Evolutionary conservation across 1,140 invertebrate species (phyloP).

Genomic region (Thaumetopoea pityocampa): DNA sequence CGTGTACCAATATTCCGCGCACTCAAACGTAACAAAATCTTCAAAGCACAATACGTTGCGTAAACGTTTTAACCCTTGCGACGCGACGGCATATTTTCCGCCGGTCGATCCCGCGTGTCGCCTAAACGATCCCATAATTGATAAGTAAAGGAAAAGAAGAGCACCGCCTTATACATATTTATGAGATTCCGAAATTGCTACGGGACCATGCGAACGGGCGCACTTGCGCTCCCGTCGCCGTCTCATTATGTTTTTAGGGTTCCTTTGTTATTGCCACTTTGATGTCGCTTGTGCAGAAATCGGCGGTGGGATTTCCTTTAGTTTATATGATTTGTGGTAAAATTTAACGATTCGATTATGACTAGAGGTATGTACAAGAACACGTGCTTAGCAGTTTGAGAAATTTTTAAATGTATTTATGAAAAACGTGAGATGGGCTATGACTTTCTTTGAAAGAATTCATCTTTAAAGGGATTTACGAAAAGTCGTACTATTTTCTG

Average conservation of each 20-base stretch:
- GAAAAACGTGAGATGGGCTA: no score
- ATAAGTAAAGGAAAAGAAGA: slow-evolving; percentile 73
- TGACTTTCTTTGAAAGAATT: no score
- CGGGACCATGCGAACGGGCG: slow-evolving; percentile 60
- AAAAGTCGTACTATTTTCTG: no score
- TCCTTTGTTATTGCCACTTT: slow-evolving; percentile 65
- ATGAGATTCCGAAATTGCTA: slow-evolving; percentile 66
- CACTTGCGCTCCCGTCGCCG: slow-evolving; percentile 52
- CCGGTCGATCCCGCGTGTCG: slow-evolving; percentile 38
- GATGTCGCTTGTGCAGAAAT: slow-evolving; percentile 54
- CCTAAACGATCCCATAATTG: slow-evolving; percentile 68
- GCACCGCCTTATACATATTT: slow-evolving; percentile 67
- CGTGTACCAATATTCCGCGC: not conserved
- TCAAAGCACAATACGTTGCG: slow-evolving; percentile 18
- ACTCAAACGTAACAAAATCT: slow-evolving; percentile 13
- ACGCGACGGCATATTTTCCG: slow-evolving; percentile 41
- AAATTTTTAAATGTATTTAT: no score
- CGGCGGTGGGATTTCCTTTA: slow-evolving; percentile 47
- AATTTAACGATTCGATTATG: slow-evolving; percentile 15
- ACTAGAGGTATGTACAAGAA: slow-evolving; percentile 8
- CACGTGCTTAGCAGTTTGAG: not conserved
- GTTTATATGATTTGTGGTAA: slow-evolving; percentile 28
- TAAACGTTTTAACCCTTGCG: slow-evolving; percentile 54
- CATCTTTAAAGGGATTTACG: no score
- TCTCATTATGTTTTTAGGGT: slow-evolving; percentile 71